Evolutionary conservation across 2,888 invertebrate species (phyloP).

Genomic region (Thecocarcelia acutangulata): DNA sequence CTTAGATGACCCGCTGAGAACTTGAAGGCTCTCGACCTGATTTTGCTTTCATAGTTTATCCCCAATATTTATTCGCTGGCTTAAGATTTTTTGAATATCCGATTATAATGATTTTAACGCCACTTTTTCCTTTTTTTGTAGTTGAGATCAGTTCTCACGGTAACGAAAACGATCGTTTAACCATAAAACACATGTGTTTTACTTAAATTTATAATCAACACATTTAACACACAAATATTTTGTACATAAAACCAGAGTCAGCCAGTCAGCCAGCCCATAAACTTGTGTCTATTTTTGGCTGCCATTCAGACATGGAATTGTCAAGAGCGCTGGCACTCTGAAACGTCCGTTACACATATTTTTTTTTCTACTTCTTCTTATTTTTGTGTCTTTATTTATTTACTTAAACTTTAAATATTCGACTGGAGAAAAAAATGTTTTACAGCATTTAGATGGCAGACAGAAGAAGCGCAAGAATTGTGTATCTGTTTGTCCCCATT

Average conservation of each 20-base stretch:
- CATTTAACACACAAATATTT: conserved; percentile 6
- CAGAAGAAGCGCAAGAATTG: neutral
- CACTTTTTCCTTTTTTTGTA: too few species aligned
- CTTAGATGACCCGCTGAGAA: too few species aligned
- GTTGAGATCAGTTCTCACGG: too few species aligned
- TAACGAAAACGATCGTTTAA: neutral
- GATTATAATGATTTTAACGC: too few species aligned
- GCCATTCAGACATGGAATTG: conserved; percentile 51
- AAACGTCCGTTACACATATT: conserved; percentile 59
- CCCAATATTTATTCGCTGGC: too few species aligned
- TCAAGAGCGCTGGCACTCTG: conserved; percentile 55
- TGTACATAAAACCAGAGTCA: neutral
- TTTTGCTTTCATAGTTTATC: too few species aligned
- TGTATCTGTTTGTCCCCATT: conserved; percentile 45
- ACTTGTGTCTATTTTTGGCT: conserved; percentile 58
- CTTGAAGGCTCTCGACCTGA: too few species aligned
- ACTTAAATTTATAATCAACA: conserved; percentile 21
- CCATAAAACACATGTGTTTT: conserved; percentile 50
- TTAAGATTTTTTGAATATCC: too few species aligned
- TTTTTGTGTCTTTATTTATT: conserved; percentile 25
- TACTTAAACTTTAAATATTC: conserved; percentile 31
- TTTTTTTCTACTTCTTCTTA: conserved; percentile 1
- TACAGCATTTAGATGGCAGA: neutral
- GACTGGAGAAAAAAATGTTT: neutral
- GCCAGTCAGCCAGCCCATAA: conserved; percentile 17